phyloP scores from a whole-genome alignment of 2,797 vertebrate species.

The Falco concolor region DNA sequence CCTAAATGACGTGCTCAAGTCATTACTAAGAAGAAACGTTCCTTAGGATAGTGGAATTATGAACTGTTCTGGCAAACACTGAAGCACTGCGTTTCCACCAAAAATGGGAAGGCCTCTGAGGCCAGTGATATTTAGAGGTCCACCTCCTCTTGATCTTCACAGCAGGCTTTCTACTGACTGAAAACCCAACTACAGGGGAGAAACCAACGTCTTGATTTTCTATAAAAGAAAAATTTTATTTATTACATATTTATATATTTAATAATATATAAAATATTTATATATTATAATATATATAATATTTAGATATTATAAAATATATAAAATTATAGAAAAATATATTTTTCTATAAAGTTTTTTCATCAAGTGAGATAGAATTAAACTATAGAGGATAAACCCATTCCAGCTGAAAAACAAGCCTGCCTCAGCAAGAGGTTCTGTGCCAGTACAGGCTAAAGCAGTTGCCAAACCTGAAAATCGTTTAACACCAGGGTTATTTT shows the following conservation, averaged over 20 bases:
- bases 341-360: background rate
- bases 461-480: background rate
- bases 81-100: background rate
- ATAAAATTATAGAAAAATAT: no score
- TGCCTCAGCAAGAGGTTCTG: background rate
- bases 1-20: background rate
- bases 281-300: no score
- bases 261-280: no score
- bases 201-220: background rate
- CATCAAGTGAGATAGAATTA: background rate
- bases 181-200: background rate
- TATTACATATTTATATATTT: no score
- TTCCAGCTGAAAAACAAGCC: background rate
- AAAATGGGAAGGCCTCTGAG: background rate
- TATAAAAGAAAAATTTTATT: background rate
- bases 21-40: background rate
- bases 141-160: background rate
- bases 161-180: background rate
- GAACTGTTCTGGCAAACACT: background rate
- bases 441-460: background rate
- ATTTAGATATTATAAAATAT: no score
- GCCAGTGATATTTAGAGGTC: background rate
- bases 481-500: background rate
- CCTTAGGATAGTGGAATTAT: background rate
- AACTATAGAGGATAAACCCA: background rate